Evolutionary conservation across 2,888 invertebrate species (phyloP).

Genomic region (Heliothis peltigera): DNA sequence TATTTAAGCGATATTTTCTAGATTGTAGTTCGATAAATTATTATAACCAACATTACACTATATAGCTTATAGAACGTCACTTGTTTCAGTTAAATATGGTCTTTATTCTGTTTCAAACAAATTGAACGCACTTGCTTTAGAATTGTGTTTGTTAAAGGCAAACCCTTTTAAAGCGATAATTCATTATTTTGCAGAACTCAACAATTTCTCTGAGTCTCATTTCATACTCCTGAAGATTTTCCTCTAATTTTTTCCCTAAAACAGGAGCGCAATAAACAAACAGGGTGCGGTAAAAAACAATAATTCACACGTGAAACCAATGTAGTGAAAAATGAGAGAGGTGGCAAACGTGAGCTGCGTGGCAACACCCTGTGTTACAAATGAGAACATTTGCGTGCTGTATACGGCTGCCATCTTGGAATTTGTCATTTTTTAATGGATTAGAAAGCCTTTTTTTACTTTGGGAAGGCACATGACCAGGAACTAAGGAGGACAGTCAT

Average conservation of each 20-base stretch:
- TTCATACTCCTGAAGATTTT: neutral
- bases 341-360: conserved; percentile 84
- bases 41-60: neutral
- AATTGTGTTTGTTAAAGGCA: too few relatives aligned
- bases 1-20: neutral
- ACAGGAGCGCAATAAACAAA: conserved; percentile 68
- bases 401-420: conserved; percentile 58
- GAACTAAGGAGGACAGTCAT: too few relatives aligned
- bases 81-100: neutral
- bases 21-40: neutral
- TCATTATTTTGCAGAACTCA: neutral
- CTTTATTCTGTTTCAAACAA: neutral
- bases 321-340: conserved; percentile 90
- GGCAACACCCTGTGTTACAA: conserved; percentile 77
- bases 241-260: conserved; percentile 39
- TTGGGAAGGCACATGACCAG: neutral
- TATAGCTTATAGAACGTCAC: neutral
- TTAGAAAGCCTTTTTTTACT: conserved; percentile 23
- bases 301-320: conserved; percentile 89
- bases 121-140: too few relatives aligned
- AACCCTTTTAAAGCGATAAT: neutral
- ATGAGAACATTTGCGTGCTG: conserved; percentile 82
- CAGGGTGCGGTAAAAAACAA: conserved; percentile 81
- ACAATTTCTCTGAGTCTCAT: neutral
- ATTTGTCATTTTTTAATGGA: conserved; percentile 56